Conservation (phyloP, 2,888 invertebrate species). For the Sturmia bella region DNA sequence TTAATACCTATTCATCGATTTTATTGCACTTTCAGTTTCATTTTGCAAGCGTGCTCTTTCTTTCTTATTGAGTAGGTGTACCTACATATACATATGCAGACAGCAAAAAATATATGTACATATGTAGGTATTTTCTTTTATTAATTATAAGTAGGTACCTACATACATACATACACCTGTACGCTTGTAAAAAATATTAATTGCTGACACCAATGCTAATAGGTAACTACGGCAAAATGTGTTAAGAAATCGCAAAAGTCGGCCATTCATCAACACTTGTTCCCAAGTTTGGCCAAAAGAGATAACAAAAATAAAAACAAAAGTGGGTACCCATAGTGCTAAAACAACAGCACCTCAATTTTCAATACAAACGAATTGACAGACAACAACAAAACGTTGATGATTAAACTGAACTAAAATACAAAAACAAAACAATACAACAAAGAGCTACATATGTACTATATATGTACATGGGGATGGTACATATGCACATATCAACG, state of each 20-base stretch:
- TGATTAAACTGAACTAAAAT: slow-evolving; percentile 38
- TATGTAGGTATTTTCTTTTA: background rate
- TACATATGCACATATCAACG: too few relatives aligned
- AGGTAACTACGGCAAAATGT: slow-evolving; percentile 4
- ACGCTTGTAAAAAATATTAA: background rate
- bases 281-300: slow-evolving; percentile 8
- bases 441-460: too few relatives aligned
- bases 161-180: background rate
- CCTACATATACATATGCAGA: too few relatives aligned
- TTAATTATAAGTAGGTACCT: background rate
- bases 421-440: background rate
- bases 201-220: slow-evolving; percentile 6
- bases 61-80: too few relatives aligned
- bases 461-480: too few relatives aligned
- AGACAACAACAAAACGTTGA: slow-evolving; percentile 1
- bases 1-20: too few relatives aligned
- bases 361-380: slow-evolving; percentile 15
- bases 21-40: too few relatives aligned
- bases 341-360: slow-evolving; percentile 19
- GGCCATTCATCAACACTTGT: slow-evolving; percentile 21
- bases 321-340: background rate
- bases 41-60: too few relatives aligned
- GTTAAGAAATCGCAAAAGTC: slow-evolving; percentile 41
- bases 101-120: too few relatives aligned
- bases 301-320: slow-evolving; percentile 23